Evolutionary conservation across 2,888 invertebrate genomes (phyloP), one percentile per base, ranked within the genome.

Genomic region (Phanerotoma sp.): DNA sequence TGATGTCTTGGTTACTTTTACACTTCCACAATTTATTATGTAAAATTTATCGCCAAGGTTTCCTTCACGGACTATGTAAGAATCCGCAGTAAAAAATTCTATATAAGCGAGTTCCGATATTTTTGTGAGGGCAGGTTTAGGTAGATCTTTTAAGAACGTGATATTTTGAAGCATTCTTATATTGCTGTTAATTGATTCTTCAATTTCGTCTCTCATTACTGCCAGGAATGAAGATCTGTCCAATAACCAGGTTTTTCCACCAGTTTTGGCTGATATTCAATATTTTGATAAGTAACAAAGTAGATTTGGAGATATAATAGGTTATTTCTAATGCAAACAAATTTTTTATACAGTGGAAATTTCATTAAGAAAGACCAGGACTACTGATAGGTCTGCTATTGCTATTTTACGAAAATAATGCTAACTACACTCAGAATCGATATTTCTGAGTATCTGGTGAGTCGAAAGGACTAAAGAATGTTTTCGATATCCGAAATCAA

Each of bases 31-130:
- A 59, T 89, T 86, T 66, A 95, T 90, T 51, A 95, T 91, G 71
- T 89, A 95, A 78, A 95, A 95, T 64, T 91, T 91, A 72, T 93
- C 88, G 1, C 93, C 93, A 9, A 82, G 80, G 61, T 91, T 91
- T 0, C 92, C 93, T 78, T 94, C 91, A 0, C 86, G 81, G 7
- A 94, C 86, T 47, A 95, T 91, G 56, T 84, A 84, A 1, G 86
- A 84, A 6, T 88, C 88, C 1, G 87, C 82, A 22, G 85, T 82
- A 77, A 90, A 94, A 74, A 90, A 90, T 78, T 91, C 90, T 85
- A 91, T 83, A 79, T 91, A 90, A 40, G 96, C 80, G 49, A 93
- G 85, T 72, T 93, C 91, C 0, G 91, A 89, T 52, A 96, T 88
- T 77, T 91, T 89, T 37, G 84, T 80, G 1, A 95, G 82, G 57